Evolutionary conservation across 2,888 invertebrate genomes (phyloP).

Genomic region (Allophyes oxyacanthae): DNA sequence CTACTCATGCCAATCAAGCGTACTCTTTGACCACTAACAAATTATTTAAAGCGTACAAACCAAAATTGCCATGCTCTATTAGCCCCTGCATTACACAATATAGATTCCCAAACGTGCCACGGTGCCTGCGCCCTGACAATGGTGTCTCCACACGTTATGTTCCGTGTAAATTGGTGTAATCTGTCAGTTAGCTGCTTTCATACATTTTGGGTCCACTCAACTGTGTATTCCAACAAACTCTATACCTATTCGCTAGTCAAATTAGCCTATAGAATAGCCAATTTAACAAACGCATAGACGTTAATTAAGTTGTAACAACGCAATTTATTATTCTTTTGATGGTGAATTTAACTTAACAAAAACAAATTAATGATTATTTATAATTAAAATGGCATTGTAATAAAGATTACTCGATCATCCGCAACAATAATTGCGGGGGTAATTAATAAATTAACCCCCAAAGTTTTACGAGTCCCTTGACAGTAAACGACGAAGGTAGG

Average conservation of each 20-base stretch:
- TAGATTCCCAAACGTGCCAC: conserved; percentile 74
- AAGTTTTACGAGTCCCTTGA: conserved; percentile 35
- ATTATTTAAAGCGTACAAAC: conserved; percentile 35
- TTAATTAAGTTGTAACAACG: conserved; percentile 23
- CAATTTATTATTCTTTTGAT: conserved; percentile 28
- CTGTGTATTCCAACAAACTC: conserved; percentile 43
- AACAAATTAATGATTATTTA: conserved; percentile 2
- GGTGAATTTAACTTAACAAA: conserved; percentile 17
- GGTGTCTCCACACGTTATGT: conserved; percentile 69
- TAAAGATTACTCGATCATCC: conserved; percentile 29
- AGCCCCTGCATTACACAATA: conserved; percentile 53
- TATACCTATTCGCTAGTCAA: conserved; percentile 11
- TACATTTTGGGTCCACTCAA: conserved; percentile 60
- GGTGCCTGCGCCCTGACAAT: conserved; percentile 72
- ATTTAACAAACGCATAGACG: conserved; percentile 20
- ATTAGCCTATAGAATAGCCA: conserved; percentile 14
- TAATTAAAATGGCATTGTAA: conserved; percentile 40
- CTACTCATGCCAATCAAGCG: too few species aligned
- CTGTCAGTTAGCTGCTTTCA: conserved; percentile 65
- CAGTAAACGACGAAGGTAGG: background rate
- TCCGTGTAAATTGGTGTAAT: conserved; percentile 79
- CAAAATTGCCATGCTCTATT: conserved; percentile 57
- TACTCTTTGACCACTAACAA: conserved; percentile 27
- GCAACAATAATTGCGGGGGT: too few species aligned
- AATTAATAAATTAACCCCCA: conserved; percentile 33